Evolutionary conservation across 2,797 vertebrate genomes (phyloP), one percentile per base, ranked within the genome.

Genomic region (Enteromius fasciolatus): DNA sequence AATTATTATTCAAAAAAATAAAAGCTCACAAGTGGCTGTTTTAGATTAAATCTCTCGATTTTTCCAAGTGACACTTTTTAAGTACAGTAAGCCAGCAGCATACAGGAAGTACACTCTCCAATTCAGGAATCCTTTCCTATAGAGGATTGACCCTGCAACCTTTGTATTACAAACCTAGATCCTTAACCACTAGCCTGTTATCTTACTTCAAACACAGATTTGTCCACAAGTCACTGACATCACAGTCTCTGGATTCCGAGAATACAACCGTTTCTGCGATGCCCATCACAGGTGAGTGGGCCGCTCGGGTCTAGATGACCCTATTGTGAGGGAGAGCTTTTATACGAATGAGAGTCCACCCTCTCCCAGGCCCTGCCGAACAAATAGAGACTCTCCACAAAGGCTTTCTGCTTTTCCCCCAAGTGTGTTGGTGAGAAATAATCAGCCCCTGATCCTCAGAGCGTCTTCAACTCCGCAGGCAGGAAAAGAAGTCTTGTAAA

Each of bases 341-440:
- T 70, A 80, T 80, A 72, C 9, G 68, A 74, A 72, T 57, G 68
- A 82, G 75, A 72, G 54, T 76, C 57, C 76, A 69, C 74, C 66
- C 74, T 59, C 67, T 83, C 61, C 73, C 61, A 78, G 78, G 61
- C 76, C 74, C 46, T 74, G 79, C 64, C 17, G 76, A 84, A 75
- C 44, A 84, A 84, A 84, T 41, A 79, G 78, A 77, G 50, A 57
- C 64, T 36, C 36, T 70, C 67, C 70, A 86, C 82, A 86, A 84
- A 87, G 80, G 59, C 84, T 86, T 72, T 85, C 79, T 84, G 76
- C 46, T 78, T 76, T 78, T 66, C 73, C 70, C 52, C 79, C 57
- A 54, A 68, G 68, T 67, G 67, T 59, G 78, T 70, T 46, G 50
- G 81, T 75, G 50, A 80, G 46, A 86, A 84, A 86, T 80, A 85